phyloP scores from a whole-genome alignment of 2,888 invertebrate species.

The Drosophila hawaiiensis region DNA sequence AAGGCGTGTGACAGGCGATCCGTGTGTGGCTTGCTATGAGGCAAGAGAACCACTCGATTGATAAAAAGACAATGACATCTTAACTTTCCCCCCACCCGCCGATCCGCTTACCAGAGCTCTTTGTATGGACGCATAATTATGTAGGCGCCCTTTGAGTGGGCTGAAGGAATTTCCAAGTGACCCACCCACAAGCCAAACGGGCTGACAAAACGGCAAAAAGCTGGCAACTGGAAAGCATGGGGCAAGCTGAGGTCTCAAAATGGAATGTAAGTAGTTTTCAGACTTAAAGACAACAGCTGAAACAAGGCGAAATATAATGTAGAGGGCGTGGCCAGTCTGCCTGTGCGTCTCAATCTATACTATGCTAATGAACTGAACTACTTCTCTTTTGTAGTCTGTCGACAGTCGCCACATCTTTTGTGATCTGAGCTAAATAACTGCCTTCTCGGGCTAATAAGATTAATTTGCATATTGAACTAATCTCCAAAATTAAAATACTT shows the following conservation, averaged over 20 bases:
- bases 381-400: not conserved
- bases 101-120: too few relatives aligned
- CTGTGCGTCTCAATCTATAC: constrained; percentile 26
- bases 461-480: constrained; percentile 32
- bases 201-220: constrained; percentile 30
- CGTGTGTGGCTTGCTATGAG: constrained; percentile 38
- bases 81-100: not conserved
- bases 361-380: constrained; percentile 61
- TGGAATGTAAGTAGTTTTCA: constrained; percentile 59
- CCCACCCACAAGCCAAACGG: constrained; percentile 44
- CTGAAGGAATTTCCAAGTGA: constrained; percentile 37
- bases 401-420: constrained; percentile 24
- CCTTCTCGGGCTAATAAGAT: constrained; percentile 6
- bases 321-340: constrained; percentile 6
- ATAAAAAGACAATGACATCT: constrained; percentile 57
- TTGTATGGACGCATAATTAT: constrained; percentile 56
- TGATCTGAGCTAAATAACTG: constrained; percentile 6
- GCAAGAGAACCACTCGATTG: constrained; percentile 35
- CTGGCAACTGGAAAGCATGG: not conserved
- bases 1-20: constrained; percentile 5
- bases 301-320: not conserved
- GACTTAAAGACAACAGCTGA: constrained; percentile 32
- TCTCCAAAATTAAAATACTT: not conserved
- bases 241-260: constrained; percentile 31
- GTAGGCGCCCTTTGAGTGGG: constrained; percentile 39